Percentiles rank a stretch among this genome's conserved stretches.
Evolutionary conservation across 2,888 invertebrate genomes (phyloP).

Genomic region (Physocephala rufipes): DNA sequence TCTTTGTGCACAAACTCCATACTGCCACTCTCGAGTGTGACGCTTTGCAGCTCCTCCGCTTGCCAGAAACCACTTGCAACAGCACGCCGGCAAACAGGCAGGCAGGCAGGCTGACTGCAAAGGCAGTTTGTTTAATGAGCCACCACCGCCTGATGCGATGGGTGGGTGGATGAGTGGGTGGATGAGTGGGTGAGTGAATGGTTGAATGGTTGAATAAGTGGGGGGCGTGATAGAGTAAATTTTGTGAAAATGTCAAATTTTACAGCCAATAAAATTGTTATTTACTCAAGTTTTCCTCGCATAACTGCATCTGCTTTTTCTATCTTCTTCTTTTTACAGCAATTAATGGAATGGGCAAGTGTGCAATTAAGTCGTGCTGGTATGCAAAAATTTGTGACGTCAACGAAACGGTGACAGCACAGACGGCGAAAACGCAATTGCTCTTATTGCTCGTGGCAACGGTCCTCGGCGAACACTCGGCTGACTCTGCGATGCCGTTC

Average conservation of each 20-base stretch:
- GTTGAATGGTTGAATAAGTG: no score
- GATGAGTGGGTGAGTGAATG: not conserved
- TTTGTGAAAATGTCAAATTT: constrained; percentile 9
- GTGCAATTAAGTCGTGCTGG: constrained; percentile 30
- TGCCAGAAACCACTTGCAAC: no score
- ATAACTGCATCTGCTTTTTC: not conserved
- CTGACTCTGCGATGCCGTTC: no score
- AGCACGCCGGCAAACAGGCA: not conserved
- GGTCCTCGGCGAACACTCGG: not conserved
- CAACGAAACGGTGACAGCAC: not conserved
- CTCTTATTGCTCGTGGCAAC: not conserved
- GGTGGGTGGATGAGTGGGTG: not conserved
- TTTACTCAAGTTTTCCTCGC: constrained; percentile 13
- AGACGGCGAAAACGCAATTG: not conserved
- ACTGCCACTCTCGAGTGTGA: constrained; percentile 18
- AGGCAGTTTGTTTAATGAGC: constrained; percentile 1
- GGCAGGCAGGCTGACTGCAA: constrained; percentile 9
- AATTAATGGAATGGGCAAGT: constrained; percentile 15
- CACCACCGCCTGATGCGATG: not conserved
- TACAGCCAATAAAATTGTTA: constrained; percentile 34
- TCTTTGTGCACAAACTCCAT: constrained; percentile 25
- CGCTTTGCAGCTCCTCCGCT: not conserved
- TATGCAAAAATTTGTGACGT: not conserved
- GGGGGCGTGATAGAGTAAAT: not conserved
- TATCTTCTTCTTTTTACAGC: no score